Base-by-base conservation (phyloP, 2,888 invertebrate species). In the Colletes collaris region DNA sequence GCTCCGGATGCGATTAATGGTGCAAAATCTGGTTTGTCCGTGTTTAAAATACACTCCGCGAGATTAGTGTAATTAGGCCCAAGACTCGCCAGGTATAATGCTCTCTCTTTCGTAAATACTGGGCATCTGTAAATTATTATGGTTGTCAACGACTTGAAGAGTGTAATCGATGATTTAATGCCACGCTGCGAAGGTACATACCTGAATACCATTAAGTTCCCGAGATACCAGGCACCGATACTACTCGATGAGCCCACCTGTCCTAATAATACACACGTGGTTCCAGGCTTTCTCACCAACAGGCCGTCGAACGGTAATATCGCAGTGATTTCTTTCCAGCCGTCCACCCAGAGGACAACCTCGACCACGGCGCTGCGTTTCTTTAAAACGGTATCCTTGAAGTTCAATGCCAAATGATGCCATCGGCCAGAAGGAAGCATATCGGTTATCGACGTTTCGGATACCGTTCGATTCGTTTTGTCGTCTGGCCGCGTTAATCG, bases 281-380 rank as follows among this genome's bases (percentile, higher is more conserved):
- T 94, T 2, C 94, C 93, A 82, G 94, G 93, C 86, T 95, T 95
- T 84, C 95, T 94, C 27, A 95, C 94, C 53, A 95, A 90, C 73
- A 95, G 93, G 50, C 95, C 95, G 92, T 94, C 95, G 66, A 95
- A 93, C 0, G 95, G 95, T 50, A 96, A 90, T 1, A 94, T 94
- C 0, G 95, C 93, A 35, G 93, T 94, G 52, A 95, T 94, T 80
- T 94, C 94, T 72, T 94, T 94, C 90, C 94, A 94, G 0, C 95
- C 95, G 85, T 96, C 94, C 10, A 95, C 90, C 89, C 94, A 95
- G 13, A 95, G 84, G 0, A 94, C 94, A 13, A 95, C 94, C 92
- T 95, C 94, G 74, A 95, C 93, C 74, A 94, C 94, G 60, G 95
- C 94, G 81, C 94, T 94, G 6, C 94, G 93, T 86, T 94, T 94